Percentiles rank a stretch among this genome's conserved stretches.
Evolutionary conservation across 1,140 invertebrate genomes (phyloP).

Genomic region (Procambarus virginalis): DNA sequence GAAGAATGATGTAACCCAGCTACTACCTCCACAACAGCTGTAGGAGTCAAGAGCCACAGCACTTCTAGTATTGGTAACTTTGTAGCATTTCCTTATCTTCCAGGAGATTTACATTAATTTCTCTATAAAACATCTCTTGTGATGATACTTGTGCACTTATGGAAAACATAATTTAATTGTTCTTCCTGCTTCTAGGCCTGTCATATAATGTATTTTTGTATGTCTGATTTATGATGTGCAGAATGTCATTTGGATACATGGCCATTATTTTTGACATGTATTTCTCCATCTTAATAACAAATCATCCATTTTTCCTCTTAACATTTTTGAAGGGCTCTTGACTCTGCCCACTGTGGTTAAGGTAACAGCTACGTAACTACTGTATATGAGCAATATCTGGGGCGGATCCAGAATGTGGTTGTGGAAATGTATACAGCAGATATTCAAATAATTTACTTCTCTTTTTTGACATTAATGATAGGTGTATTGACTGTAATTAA

Average conservation of each 20-base stretch:
- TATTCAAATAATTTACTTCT: background rate
- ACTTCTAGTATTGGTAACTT: background rate
- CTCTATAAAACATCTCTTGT: background rate
- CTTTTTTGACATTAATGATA: background rate
- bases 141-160: background rate
- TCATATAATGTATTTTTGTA: background rate
- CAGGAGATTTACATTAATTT: too few relatives aligned
- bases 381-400: constrained; percentile 38
- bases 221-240: background rate
- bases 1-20: background rate
- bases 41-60: background rate
- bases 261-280: background rate
- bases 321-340: background rate
- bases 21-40: background rate
- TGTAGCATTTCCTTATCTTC: too few relatives aligned
- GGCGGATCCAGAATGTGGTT: constrained; percentile 30
- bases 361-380: constrained; percentile 19
- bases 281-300: background rate
- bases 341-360: constrained; percentile 6
- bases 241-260: too few relatives aligned
- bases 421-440: background rate
- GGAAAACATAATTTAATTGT: background rate
- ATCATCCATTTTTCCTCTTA: background rate
- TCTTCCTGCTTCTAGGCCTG: background rate
- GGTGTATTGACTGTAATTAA: too few relatives aligned